Base-by-base conservation (phyloP, 2,888 invertebrate species). In the Brassicogethes aeneus region DNA sequence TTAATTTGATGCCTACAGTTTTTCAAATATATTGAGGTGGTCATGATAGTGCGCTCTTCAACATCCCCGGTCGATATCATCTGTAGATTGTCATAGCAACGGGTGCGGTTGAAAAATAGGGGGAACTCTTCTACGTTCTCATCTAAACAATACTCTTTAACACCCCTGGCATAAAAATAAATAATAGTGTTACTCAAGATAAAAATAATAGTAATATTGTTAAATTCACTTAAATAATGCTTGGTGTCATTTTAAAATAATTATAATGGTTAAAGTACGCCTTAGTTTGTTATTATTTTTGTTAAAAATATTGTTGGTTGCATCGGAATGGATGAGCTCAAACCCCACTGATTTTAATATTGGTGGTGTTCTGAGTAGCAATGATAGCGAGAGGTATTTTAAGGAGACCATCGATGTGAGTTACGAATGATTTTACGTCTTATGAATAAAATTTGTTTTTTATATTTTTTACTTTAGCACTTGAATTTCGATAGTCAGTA, bases 321-420 rank as follows among this genome's bases (percentile, higher is more conserved):
- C 5, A 23, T 5, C 23, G 5, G 23, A 23, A 23, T 23, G 23
- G 23, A 7, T 2, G 14, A 36, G 15, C 10, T 15, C 13, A n/a
- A 13, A 13, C 10, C 23, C 23, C 5, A 23, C 5, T 10, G 23
- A 23, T 5, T 23, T 23, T 68, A 90, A 89, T 60, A 90, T 94
- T 44, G 93, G 93, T 14, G 93, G 92, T n/a, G 92, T 94, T 1
- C 76, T 94, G 15, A 89, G 89, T 45, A 85, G 82, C 66, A 82
- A 82, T 52, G 81, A 84, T 34, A 89, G 89, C 49, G 81, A 85
- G 59, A 71, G 72, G 8, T 81, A 85, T 69, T 93, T 93, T 66
- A 81, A 82, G 57, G 79, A 85, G 56, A 89, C 84, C 16, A 87
- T 93, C 52, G 80, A 82, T 61, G 91, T 91, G 74, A 77, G 80